Evolutionary conservation across 2,888 invertebrate species (phyloP), one percentile per base, ranked within the genome.

Genomic region (Metallyticus violacea): DNA sequence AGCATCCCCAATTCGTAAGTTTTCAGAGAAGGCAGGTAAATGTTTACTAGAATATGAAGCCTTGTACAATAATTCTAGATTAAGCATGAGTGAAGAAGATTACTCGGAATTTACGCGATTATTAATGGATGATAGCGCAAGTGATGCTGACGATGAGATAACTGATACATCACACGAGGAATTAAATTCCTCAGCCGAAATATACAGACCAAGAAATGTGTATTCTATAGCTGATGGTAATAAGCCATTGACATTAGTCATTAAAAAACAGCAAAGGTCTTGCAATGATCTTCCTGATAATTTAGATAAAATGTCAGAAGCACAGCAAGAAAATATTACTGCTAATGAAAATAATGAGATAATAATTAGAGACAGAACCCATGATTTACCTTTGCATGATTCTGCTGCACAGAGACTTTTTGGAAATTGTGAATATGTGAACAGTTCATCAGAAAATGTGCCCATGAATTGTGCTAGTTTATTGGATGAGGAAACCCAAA

Each of bases 191-290:
- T 83, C 83, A 77, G 6, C 6, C n/a, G 83, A 83, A 77, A 5
- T 77, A n/a, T 25, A 29, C 27, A 7, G 7, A n/a, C 22, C n/a
- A n/a, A 28, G 27, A 7, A 77, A 83, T 26, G 83, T 62, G 9
- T 87, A 87, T 85, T 85, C 78, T 7, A 81, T 87, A 6, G 26
- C 30, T 0, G 76, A 27, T 81, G 87, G 87, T 78, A 25, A 76
- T 40, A 87, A 85, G 81, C 87, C 87, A 25, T 79, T 87, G 6
- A 85, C 87, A 7, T 26, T 87, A 5, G 77, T 87, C 25, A 82
- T 87, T 79, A 87, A 78, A 82, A 81, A 79, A 62, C 15, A 62
- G 40, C 40, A 15, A 62, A 62, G 40, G 9, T 15, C 40, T 4
- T n/a, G n/a, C n/a, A 15, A 62, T 3, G 22, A 62, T 62, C 9